Percentiles rank a stretch among this genome's conserved stretches.
Conservation (phyloP, 1,140 invertebrate species). For the Metopolophium dirhodum region DNA sequence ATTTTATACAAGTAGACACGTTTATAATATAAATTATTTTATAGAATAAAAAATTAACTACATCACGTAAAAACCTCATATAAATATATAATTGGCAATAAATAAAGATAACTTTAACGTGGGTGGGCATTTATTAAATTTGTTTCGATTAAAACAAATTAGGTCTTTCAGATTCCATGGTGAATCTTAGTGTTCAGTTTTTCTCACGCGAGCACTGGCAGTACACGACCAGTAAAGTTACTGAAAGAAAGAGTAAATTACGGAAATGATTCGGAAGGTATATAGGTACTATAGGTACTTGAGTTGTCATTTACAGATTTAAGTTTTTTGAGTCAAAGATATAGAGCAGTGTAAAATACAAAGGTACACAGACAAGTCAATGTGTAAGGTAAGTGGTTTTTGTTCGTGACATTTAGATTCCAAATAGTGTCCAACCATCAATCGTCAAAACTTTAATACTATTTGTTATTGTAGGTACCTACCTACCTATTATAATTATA, state of each 20-base stretch:
- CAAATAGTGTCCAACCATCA: not conserved
- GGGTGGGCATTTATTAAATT: not conserved
- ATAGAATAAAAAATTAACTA: not conserved
- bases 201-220: not conserved
- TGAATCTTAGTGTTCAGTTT: not conserved
- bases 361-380: not conserved
- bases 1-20: not conserved
- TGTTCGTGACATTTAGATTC: not conserved
- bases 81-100: not conserved
- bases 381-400: not conserved
- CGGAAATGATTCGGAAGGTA: not conserved
- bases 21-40: not conserved
- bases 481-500: no score
- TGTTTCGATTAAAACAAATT: not conserved
- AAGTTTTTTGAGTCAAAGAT: not conserved
- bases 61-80: not conserved
- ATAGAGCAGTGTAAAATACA: not conserved
- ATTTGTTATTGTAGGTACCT: not conserved
- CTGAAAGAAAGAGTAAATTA: not conserved
- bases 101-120: not conserved
- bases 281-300: not conserved
- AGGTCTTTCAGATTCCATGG: not conserved
- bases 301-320: conserved; percentile 28
- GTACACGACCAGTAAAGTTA: not conserved
- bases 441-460: not conserved